Evolutionary conservation across 2,113 vertebrate species (phyloP).

Genomic region (Ceyx melanurus): DNA sequence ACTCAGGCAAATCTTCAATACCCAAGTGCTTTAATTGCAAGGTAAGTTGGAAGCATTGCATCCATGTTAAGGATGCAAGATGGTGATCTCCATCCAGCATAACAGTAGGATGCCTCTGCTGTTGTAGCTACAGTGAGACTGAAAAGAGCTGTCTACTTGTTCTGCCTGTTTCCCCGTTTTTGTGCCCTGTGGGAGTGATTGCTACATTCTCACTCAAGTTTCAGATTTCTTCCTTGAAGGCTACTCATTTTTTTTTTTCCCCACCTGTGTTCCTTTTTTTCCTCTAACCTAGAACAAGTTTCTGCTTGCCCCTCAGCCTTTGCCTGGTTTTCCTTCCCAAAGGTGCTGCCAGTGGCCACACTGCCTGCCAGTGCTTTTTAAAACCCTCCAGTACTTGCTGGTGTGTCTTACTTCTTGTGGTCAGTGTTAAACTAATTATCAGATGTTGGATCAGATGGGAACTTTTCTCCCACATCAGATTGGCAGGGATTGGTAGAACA

Average conservation of each 20-base stretch:
- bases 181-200: background rate
- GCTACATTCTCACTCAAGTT: background rate
- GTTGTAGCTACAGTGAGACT: background rate
- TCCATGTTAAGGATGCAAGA: background rate
- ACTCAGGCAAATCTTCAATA: background rate
- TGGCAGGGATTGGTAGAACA: conserved; percentile 4
- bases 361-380: background rate
- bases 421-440: background rate
- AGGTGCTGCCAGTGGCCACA: background rate
- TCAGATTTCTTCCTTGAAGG: background rate
- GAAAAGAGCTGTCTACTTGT: background rate
- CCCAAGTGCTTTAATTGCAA: background rate
- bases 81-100: background rate
- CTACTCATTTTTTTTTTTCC: background rate
- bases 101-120: background rate
- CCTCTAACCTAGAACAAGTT: background rate
- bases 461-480: background rate
- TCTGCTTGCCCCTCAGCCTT: background rate
- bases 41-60: background rate
- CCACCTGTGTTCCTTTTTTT: background rate
- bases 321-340: background rate
- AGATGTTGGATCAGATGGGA: background rate
- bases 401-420: background rate
- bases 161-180: background rate
- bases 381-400: background rate